phyloP scores from a whole-genome alignment of 2,888 invertebrate genomes.

The Globia sparganii region DNA sequence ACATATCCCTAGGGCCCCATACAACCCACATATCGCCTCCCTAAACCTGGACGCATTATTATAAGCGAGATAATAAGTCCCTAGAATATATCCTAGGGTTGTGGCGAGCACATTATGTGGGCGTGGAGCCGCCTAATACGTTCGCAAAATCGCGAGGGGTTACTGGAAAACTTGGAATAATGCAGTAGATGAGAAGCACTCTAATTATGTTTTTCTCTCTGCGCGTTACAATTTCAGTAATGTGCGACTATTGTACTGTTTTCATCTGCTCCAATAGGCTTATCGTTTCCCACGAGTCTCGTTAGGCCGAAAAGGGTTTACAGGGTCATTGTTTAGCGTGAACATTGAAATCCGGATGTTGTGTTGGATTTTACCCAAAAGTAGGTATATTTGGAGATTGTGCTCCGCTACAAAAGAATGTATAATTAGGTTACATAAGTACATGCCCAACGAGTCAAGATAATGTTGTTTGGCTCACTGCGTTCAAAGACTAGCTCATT shows the following conservation, averaged over 20 bases:
- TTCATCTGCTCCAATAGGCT: background rate
- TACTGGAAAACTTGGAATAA: constrained; percentile 17
- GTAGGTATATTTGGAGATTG: background rate
- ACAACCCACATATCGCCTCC: constrained; percentile 26
- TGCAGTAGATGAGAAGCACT: constrained; percentile 9
- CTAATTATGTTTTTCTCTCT: constrained; percentile 1
- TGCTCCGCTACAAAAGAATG: background rate
- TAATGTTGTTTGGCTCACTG: background rate
- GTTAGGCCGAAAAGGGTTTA: constrained; percentile 16
- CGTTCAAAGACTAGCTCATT: background rate
- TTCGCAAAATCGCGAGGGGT: constrained; percentile 11
- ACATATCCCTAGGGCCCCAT: constrained; percentile 42
- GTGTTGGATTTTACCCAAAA: background rate
- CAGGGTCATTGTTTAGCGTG: constrained; percentile 10
- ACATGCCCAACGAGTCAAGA: background rate
- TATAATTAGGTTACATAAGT: background rate
- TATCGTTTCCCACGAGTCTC: constrained; percentile 24
- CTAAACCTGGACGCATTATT: constrained; percentile 39
- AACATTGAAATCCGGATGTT: background rate
- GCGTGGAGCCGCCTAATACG: background rate
- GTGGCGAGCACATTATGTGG: constrained; percentile 8
- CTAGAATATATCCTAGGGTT: constrained; percentile 11
- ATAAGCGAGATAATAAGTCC: constrained; percentile 50
- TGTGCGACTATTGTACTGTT: constrained; percentile 6
- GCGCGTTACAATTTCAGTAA: constrained; percentile 12